Evolutionary conservation across 1,140 invertebrate species (phyloP), one percentile per base, ranked within the genome.

Genomic region (Eubasilissa regina): DNA sequence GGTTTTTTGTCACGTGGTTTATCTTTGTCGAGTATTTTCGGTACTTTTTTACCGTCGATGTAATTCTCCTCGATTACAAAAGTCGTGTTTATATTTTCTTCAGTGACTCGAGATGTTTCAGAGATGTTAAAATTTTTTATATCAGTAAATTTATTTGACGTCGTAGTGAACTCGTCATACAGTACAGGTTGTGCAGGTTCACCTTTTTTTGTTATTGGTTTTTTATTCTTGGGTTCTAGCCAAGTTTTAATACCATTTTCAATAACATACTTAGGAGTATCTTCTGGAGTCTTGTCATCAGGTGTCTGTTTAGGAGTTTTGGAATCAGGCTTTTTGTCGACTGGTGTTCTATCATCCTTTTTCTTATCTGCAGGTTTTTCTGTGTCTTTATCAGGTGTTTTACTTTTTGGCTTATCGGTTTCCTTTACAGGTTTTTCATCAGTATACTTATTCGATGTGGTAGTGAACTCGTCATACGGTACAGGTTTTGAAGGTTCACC

Each of bases 211-310:
- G 70, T 51, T 21, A 13, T 17, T 9, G 62, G 62, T n/a, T 44
- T 64, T 35, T 62, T 47, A 19, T 72, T 51, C 51, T 62, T 76
- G 9, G 75, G 75, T 35, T 76, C 44, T 1, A 75, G 43, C 9
- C 7, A 17, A n/a, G 76, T 78, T 78, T 66, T 74, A 3, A 78
- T 58, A 17, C 75, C 76, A 77, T 80, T 80, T 80, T 80, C 79
- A 48, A 80, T 74, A 9, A 76, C 58, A 76, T 76, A 76, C n/a
- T 21, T 76, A 15, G 58, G 43, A 58, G 44, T 12, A 17, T 62
- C 58, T 64, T 68, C 60, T 12, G 60, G 60, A 58, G 56, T 12
- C 45, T 66, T 62, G 12, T 51, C 44, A 12, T 47, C 75, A 8
- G 10, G 21, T 44, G 21, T 35, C 13, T 19, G 1, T 64, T 64